These are phyloP conservation scores for Gadopsis marmoratus DNA, from an alignment of 2,797 vertebrate species.

Conservation along the genomic window DNA sequence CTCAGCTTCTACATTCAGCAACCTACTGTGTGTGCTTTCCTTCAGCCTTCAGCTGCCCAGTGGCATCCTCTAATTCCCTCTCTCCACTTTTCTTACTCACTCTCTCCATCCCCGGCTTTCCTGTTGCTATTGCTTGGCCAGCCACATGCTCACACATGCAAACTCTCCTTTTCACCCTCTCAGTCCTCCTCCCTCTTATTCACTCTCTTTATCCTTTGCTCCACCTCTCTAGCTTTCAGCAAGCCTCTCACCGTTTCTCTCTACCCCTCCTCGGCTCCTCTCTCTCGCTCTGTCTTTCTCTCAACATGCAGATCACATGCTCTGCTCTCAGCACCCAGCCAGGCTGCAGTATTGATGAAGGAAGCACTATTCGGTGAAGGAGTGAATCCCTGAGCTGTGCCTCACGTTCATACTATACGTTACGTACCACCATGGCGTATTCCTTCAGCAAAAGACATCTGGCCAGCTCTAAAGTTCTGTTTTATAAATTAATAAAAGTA, in stretches of 20 bases:
- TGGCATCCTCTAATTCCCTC: slow-evolving; percentile 57
- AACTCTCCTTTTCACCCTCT: slow-evolving; percentile 43
- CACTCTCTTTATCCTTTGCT: slow-evolving; percentile 45
- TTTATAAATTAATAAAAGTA: not conserved
- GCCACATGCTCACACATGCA: slow-evolving; percentile 33
- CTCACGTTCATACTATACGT: slow-evolving; percentile 13
- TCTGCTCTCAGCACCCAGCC: slow-evolving; percentile 38
- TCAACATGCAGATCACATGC: slow-evolving; percentile 70
- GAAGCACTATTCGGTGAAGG: slow-evolving; percentile 45
- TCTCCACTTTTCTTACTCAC: slow-evolving; percentile 56
- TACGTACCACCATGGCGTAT: not conserved
- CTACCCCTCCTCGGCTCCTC: not conserved
- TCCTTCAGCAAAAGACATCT: slow-evolving; percentile 6
- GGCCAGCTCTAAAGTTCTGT: slow-evolving; percentile 4
- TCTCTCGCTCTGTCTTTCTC: slow-evolving; percentile 3
- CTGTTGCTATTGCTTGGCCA: slow-evolving; percentile 38
- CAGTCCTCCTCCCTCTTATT: slow-evolving; percentile 13
- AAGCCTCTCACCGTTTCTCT: slow-evolving; percentile 23
- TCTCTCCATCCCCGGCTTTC: slow-evolving; percentile 49
- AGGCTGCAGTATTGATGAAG: slow-evolving; percentile 61
- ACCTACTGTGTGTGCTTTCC: slow-evolving; percentile 18
- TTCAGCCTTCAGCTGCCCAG: slow-evolving; percentile 63
- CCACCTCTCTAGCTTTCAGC: slow-evolving; percentile 42
- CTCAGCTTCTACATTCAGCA: slow-evolving; percentile 21
- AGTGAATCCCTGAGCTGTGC: slow-evolving; percentile 23